Percentiles rank a stretch among this genome's conserved stretches.
Evolutionary conservation across 2,113 vertebrate genomes (phyloP).

Genomic region (Ciconia boyciana): DNA sequence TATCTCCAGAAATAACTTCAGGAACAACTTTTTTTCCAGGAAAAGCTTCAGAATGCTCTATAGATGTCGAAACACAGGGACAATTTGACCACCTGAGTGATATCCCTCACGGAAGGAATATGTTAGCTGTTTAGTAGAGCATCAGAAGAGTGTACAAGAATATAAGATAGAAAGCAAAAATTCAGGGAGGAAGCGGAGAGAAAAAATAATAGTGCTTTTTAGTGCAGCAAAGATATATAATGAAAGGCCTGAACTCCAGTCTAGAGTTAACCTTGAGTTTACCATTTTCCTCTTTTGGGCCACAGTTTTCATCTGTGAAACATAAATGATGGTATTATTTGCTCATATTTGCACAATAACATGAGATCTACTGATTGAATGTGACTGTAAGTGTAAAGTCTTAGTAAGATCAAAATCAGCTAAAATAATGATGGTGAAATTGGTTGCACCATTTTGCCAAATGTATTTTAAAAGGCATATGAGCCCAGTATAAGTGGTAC

Average conservation of each 20-base stretch:
- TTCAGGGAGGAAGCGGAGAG: background rate
- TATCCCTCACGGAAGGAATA: background rate
- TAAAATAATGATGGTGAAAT: background rate
- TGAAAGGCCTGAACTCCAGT: background rate
- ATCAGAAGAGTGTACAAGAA: background rate
- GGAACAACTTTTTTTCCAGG: background rate
- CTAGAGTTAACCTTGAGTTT: background rate
- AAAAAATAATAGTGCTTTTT: background rate
- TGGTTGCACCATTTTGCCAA: background rate
- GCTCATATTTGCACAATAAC: background rate
- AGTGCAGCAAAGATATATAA: background rate
- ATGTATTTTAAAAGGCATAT: background rate
- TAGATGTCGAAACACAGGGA: background rate
- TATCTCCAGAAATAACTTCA: constrained; percentile 4
- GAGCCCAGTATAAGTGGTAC: background rate
- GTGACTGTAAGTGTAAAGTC: background rate
- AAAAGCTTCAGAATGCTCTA: background rate
- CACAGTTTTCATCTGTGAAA: background rate
- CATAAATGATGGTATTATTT: background rate
- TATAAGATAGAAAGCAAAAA: background rate
- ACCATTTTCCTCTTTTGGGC: background rate
- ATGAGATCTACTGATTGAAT: background rate
- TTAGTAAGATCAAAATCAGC: background rate
- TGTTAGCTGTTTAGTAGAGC: background rate
- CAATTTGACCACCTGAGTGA: background rate